These are phyloP conservation scores for Bombus terrestris DNA, from an alignment of 1,140 invertebrate species.

Conservation along the genomic window DNA sequence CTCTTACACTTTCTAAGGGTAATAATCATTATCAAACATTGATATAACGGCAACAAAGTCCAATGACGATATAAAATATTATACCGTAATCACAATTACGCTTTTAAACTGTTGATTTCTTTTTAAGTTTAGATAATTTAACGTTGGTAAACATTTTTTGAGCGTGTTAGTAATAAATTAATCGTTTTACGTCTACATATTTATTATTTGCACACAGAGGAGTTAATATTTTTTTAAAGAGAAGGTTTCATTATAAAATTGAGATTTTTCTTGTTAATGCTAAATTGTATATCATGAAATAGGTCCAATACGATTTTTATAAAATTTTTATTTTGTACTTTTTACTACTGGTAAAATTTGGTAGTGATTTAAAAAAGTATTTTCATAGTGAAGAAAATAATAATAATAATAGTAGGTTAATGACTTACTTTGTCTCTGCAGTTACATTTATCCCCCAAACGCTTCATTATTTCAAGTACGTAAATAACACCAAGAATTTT, in stretches of 20 bases:
- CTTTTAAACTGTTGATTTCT: not conserved
- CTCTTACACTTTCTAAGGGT: not conserved
- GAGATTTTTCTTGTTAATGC: not conserved
- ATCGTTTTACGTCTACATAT: not conserved
- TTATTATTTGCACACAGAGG: not conserved
- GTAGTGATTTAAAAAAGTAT: not conserved
- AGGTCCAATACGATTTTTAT: not conserved
- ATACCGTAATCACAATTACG: not conserved
- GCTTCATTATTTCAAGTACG: slow-evolving; percentile 23
- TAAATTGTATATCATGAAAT: not conserved
- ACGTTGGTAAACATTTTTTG: not conserved
- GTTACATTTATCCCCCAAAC: slow-evolving; percentile 36
- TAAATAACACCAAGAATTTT: slow-evolving; percentile 7
- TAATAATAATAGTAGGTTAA: not conserved
- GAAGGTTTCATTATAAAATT: not conserved
- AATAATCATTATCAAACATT: not conserved
- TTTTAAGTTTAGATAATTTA: slow-evolving; percentile 15
- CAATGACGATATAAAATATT: not conserved
- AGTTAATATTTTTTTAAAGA: no score
- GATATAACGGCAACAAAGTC: slow-evolving; percentile 7
- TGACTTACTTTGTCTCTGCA: slow-evolving; percentile 55
- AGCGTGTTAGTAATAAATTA: not conserved
- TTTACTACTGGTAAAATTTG: not conserved
- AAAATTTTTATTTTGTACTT: not conserved
- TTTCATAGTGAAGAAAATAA: not conserved